phyloP scores from a whole-genome alignment of 2,888 invertebrate genomes.

The Pyrrhosoma nymphula region DNA sequence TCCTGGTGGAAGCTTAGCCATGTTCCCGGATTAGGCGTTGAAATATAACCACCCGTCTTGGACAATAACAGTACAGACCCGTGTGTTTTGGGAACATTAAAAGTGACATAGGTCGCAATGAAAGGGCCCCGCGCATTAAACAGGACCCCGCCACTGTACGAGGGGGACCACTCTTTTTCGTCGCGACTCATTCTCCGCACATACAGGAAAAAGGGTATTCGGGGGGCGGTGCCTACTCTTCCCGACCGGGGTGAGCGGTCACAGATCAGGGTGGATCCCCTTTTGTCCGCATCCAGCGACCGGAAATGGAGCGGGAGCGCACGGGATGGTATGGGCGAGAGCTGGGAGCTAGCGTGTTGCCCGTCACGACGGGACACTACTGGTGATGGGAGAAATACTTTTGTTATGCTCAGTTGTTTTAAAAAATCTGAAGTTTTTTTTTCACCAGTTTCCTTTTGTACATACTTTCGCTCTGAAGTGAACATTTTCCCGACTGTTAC shows the following conservation, averaged over 20 bases:
- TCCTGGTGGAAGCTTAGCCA: not conserved
- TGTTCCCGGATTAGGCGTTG: not conserved
- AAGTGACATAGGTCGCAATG: not conserved
- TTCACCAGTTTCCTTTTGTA: too few relatives aligned
- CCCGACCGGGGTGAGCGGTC: not conserved
- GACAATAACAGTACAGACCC: not conserved
- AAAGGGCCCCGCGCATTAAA: not conserved
- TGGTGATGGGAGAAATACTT: too few relatives aligned
- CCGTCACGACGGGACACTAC: not conserved
- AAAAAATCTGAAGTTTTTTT: too few relatives aligned
- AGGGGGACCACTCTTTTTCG: not conserved
- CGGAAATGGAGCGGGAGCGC: slow-evolving; percentile 29
- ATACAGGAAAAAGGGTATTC: not conserved
- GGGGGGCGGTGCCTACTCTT: not conserved
- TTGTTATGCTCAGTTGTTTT: too few relatives aligned
- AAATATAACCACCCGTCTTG: not conserved
- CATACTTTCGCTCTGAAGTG: too few relatives aligned
- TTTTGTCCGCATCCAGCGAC: slow-evolving; percentile 20
- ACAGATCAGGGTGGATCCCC: not conserved
- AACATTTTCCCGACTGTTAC: too few relatives aligned
- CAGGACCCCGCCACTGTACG: not conserved
- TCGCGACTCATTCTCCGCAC: not conserved
- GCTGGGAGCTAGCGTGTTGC: not conserved
- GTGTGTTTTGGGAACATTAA: not conserved
- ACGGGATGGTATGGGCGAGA: not conserved